These are phyloP conservation scores for Cataglyphis altisquamis DNA, from an alignment of 2,888 invertebrate species.

Conservation along the genomic window DNA sequence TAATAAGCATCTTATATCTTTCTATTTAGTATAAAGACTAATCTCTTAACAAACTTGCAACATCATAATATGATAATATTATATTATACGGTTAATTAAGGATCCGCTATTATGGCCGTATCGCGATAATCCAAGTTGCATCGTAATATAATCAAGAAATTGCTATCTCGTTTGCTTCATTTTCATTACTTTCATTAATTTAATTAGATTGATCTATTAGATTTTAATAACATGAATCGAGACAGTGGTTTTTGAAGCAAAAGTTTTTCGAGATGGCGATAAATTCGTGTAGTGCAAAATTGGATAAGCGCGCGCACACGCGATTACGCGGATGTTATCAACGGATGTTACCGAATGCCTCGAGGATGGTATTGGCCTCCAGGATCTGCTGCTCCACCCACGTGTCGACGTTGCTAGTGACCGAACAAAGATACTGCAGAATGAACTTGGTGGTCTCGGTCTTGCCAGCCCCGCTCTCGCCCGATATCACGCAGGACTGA, in stretches of 20 bases:
- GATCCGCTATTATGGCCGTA: neutral
- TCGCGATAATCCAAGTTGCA: neutral
- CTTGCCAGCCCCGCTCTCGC: constrained; percentile 97
- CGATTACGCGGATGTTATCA: constrained; percentile 1
- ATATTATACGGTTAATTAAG: neutral
- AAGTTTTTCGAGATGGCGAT: neutral
- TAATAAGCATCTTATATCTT: neutral
- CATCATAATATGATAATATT: neutral
- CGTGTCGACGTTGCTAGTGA: constrained; percentile 93
- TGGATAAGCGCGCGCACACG: too few species aligned
- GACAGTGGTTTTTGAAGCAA: neutral
- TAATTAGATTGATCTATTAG: neutral
- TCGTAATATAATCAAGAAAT: neutral
- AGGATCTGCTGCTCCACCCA: constrained; percentile 99
- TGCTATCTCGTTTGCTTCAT: neutral
- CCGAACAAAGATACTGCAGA: constrained; percentile 96
- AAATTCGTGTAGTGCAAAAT: neutral
- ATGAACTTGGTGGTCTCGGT: constrained; percentile 97
- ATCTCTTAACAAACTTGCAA: neutral
- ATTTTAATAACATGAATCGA: neutral
- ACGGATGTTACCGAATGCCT: constrained; percentile 93
- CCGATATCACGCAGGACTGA: constrained; percentile 96
- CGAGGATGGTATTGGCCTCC: constrained; percentile 96
- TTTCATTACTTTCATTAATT: neutral
- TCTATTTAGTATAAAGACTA: neutral